These are phyloP conservation scores for Emberiza fucata DNA, from an alignment of 2,113 vertebrate species.

Conservation along the genomic window DNA sequence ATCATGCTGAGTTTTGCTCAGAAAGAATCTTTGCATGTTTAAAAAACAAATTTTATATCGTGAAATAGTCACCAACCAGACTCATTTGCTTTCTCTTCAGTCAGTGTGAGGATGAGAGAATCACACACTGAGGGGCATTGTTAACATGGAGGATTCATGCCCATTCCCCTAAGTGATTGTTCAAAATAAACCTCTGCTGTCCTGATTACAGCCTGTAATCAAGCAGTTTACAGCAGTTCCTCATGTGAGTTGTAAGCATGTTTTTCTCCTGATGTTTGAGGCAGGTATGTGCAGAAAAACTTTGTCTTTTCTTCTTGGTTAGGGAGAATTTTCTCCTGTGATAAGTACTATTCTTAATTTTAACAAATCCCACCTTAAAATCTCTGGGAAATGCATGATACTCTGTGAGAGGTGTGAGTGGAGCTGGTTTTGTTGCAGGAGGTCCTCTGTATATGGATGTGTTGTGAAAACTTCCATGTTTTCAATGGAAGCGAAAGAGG, in stretches of 20 bases:
- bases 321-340: not conserved
- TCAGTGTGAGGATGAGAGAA: not conserved
- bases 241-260: not conserved
- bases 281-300: not conserved
- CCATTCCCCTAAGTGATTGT: not conserved
- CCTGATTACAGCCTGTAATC: not conserved
- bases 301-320: not conserved
- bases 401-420: not conserved
- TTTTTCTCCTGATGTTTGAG: not conserved
- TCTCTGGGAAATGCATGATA: not conserved
- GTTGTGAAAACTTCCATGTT: not conserved
- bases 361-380: not conserved
- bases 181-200: slow-evolving; percentile 1
- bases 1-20: not conserved
- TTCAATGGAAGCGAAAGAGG: not conserved
- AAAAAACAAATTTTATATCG: not conserved
- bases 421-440: not conserved
- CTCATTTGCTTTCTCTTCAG: not conserved
- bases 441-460: not conserved
- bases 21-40: not conserved
- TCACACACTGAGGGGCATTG: not conserved
- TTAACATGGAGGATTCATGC: not conserved
- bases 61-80: not conserved
- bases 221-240: not conserved
- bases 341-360: not conserved